A percentile compares a stretch with the other conserved stretches of the same genome.
These are phyloP conservation scores for Dromas ardeola DNA, from an alignment of 2,113 vertebrate genomes.

Conservation along the genomic window DNA sequence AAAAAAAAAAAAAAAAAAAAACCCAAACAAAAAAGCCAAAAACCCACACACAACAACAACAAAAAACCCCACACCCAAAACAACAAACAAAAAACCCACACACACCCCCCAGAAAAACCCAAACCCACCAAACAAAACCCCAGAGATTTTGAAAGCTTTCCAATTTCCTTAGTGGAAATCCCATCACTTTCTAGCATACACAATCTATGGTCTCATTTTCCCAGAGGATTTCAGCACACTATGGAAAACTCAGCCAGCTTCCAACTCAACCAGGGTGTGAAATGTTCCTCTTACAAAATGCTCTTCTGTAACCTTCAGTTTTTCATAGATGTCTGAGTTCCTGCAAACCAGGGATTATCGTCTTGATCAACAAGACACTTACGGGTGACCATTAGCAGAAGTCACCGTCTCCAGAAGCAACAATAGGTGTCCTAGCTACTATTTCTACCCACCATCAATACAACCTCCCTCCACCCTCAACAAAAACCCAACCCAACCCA, in stretches of 20 bases:
- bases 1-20: not conserved
- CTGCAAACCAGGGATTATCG: not conserved
- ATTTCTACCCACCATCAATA: not conserved
- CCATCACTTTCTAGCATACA: not conserved
- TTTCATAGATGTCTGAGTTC: not conserved
- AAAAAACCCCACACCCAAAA: not conserved
- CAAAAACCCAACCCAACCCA: not conserved
- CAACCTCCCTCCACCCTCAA: not conserved
- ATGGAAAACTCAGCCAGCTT: not conserved
- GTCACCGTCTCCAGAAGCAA: not conserved
- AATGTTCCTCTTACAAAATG: not conserved
- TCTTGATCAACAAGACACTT: not conserved
- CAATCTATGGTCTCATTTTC: not conserved
- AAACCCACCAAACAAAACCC: not conserved
- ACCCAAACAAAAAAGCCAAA: not conserved
- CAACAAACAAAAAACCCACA: not conserved
- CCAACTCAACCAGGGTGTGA: not conserved
- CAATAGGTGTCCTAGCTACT: not conserved
- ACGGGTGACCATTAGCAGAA: not conserved
- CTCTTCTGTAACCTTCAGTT: not conserved
- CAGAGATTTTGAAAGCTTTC: not conserved
- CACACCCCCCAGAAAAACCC: not conserved
- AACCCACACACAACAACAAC: too few relatives aligned
- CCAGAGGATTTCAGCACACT: not conserved
- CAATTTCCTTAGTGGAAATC: not conserved